Percentiles rank a stretch among this genome's conserved stretches.
Evolutionary conservation across 2,797 vertebrate species (phyloP).

Genomic region (Thripadectes ignobilis): DNA sequence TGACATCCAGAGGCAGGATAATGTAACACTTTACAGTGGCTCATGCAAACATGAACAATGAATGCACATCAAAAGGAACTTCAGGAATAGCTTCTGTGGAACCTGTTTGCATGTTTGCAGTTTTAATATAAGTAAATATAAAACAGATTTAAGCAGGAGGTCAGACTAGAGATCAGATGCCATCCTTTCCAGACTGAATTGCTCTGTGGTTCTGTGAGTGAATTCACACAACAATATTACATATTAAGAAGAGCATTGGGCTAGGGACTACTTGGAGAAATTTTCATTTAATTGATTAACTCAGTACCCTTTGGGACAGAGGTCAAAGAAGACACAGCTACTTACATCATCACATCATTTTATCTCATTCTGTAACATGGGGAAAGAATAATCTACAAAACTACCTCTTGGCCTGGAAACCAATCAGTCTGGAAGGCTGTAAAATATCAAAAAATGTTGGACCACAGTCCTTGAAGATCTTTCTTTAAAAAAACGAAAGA

Average conservation of each 20-base stretch:
- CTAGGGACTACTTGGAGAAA: background rate
- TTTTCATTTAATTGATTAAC: background rate
- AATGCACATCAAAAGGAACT: background rate
- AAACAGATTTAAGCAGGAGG: background rate
- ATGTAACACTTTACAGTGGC: background rate
- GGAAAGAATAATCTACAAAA: background rate
- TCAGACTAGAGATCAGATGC: background rate
- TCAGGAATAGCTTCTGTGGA: background rate
- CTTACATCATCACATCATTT: background rate
- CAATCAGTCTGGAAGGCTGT: background rate
- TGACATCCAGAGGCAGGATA: slow-evolving; percentile 56
- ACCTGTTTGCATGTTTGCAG: background rate
- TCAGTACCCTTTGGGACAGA: background rate
- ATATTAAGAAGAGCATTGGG: background rate
- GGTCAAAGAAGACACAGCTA: background rate
- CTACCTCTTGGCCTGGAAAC: background rate
- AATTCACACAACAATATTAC: background rate
- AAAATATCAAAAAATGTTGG: background rate
- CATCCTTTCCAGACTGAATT: background rate
- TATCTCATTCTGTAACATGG: background rate
- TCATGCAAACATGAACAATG: background rate
- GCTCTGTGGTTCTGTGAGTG: background rate
- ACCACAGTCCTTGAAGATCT: background rate
- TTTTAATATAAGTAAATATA: background rate
- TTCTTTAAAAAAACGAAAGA: background rate